phyloP scores from a whole-genome alignment of 2,113 vertebrate genomes.

The Regulus satrapa region DNA sequence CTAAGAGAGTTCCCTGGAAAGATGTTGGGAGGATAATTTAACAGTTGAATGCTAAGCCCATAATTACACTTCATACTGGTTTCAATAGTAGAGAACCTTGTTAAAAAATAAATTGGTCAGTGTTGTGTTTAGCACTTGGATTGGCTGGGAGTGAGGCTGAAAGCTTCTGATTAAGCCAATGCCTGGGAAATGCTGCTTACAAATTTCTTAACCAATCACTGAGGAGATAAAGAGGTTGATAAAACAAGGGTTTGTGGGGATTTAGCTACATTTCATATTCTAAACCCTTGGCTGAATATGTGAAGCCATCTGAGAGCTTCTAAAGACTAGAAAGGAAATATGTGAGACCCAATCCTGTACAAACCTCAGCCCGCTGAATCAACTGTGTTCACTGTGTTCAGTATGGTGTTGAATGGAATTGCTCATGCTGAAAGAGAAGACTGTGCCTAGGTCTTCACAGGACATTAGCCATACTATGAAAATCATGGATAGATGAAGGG shows the following conservation, averaged over 20 bases:
- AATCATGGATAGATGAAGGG: background rate
- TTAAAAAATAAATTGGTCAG: slow-evolving; percentile 66
- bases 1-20: slow-evolving; percentile 51
- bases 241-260: background rate
- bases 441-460: background rate
- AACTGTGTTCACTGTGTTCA: background rate
- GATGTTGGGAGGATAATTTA: slow-evolving; percentile 65
- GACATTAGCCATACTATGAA: background rate
- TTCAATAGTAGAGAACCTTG: slow-evolving; percentile 61
- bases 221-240: background rate
- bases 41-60: slow-evolving; percentile 58
- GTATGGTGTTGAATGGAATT: background rate
- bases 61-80: slow-evolving; percentile 66
- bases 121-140: slow-evolving; percentile 20
- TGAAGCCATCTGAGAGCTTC: slow-evolving; percentile 2
- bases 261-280: slow-evolving; percentile 38
- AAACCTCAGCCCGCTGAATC: background rate
- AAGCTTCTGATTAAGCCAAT: slow-evolving; percentile 7
- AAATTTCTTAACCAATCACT: background rate
- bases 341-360: background rate
- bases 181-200: background rate
- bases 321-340: background rate
- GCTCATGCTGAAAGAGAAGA: slow-evolving; percentile 14
- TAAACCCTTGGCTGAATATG: background rate
- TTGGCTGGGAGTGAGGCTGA: slow-evolving; percentile 3